phyloP scores from a whole-genome alignment of 2,797 vertebrate genomes.

The Phoeniculus purpureus region DNA sequence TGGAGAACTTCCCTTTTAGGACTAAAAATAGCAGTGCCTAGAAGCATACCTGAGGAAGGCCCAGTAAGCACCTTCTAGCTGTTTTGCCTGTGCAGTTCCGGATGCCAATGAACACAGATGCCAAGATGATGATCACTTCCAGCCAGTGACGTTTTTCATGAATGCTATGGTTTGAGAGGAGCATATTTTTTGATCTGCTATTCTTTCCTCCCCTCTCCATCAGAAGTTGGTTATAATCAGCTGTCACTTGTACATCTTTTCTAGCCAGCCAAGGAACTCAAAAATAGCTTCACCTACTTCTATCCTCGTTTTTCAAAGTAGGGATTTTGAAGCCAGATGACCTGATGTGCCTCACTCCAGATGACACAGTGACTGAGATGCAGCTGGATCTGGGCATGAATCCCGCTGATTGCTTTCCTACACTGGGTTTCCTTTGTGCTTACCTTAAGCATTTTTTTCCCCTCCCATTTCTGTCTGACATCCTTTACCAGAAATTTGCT shows the following conservation, averaged over 20 bases:
- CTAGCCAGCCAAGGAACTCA: slow-evolving; percentile 19
- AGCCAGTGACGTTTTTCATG: slow-evolving; percentile 25
- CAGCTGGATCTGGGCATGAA: neutral
- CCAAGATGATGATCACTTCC: neutral
- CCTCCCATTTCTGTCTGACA: slow-evolving; percentile 35
- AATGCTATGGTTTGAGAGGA: neutral
- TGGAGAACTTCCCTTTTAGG: neutral
- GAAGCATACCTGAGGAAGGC: neutral
- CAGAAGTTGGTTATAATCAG: slow-evolving; percentile 16
- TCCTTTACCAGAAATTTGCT: slow-evolving; percentile 35
- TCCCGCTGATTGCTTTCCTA: neutral
- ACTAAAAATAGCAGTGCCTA: neutral
- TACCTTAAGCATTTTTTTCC: slow-evolving; percentile 3
- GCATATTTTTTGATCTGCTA: neutral
- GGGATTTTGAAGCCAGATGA: neutral
- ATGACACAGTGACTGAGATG: neutral
- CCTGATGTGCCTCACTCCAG: neutral
- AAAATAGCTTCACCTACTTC: slow-evolving; percentile 32
- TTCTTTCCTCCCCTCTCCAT: neutral
- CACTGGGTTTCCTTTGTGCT: neutral
- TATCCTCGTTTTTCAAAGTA: neutral
- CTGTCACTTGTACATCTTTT: neutral
- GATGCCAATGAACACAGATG: neutral
- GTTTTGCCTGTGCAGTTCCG: neutral
- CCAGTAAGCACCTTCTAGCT: neutral